These are phyloP conservation scores for Magallana ariakensis DNA, from an alignment of 1,140 invertebrate genomes.

Conservation along the genomic window DNA sequence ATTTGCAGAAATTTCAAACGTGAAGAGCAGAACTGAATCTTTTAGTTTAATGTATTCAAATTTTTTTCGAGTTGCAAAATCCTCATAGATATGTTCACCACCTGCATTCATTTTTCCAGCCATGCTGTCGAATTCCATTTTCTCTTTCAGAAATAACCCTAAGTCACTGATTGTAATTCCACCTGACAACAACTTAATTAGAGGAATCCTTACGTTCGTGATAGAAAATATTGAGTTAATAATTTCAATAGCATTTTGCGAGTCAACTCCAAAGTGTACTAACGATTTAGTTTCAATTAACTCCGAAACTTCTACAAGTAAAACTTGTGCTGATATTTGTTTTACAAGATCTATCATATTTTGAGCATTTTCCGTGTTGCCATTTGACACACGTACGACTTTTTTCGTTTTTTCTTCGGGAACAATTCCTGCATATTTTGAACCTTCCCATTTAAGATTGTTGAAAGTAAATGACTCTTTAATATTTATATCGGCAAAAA, in stretches of 20 bases:
- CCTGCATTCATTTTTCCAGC: background rate
- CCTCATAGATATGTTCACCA: background rate
- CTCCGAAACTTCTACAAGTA: background rate
- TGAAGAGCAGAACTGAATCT: background rate
- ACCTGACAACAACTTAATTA: slow-evolving; percentile 26
- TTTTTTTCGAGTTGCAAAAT: background rate
- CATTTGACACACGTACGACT: no score
- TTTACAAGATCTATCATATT: slow-evolving; percentile 27
- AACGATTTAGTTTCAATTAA: background rate
- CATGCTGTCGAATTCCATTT: background rate
- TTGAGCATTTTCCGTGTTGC: background rate
- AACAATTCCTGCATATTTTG: background rate
- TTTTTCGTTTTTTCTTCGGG: background rate
- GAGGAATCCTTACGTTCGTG: slow-evolving; percentile 22
- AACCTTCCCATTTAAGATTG: background rate
- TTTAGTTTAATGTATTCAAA: background rate
- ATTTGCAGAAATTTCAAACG: background rate
- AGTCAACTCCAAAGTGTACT: slow-evolving; percentile 50
- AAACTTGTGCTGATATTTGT: slow-evolving; percentile 3
- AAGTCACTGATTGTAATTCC: background rate
- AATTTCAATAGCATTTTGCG: slow-evolving; percentile 54
- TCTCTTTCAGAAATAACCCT: slow-evolving; percentile 21
- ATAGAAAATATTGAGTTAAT: slow-evolving; percentile 26
- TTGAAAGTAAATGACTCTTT: background rate
- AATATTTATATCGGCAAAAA: background rate